These are phyloP conservation scores for Okamejei kenojei DNA, from an alignment of 2,797 vertebrate species.

Conservation along the genomic window DNA sequence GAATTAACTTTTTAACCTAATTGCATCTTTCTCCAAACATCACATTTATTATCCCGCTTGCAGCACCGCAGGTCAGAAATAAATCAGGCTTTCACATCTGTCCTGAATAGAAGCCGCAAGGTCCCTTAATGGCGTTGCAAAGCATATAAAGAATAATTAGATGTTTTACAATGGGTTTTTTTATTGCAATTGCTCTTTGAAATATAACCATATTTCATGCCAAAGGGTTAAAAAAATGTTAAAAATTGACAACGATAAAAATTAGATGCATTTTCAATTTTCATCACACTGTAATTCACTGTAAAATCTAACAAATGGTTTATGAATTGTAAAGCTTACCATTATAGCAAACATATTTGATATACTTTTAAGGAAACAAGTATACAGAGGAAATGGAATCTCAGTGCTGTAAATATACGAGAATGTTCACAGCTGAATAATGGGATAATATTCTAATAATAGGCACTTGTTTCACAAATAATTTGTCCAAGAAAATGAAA, in stretches of 20 bases:
- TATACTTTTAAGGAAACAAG: not conserved
- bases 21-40: not conserved
- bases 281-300: not conserved
- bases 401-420: not conserved
- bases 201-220: not conserved
- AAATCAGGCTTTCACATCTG: not conserved
- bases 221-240: not conserved
- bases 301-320: not conserved
- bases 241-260: not conserved
- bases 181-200: not conserved
- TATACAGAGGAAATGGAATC: not conserved
- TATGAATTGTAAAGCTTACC: not conserved
- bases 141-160: no score
- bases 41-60: not conserved
- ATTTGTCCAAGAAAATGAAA: not conserved
- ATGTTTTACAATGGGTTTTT: not conserved
- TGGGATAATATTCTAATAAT: conserved; percentile 20
- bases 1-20: not conserved
- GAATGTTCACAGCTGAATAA: not conserved
- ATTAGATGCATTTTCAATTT: not conserved
- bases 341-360: not conserved
- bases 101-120: not conserved
- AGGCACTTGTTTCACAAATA: conserved; percentile 4
- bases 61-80: not conserved
- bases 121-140: not conserved